phyloP scores from a whole-genome alignment of 1,140 invertebrate species.

The Drosophila pseudoobscura region DNA sequence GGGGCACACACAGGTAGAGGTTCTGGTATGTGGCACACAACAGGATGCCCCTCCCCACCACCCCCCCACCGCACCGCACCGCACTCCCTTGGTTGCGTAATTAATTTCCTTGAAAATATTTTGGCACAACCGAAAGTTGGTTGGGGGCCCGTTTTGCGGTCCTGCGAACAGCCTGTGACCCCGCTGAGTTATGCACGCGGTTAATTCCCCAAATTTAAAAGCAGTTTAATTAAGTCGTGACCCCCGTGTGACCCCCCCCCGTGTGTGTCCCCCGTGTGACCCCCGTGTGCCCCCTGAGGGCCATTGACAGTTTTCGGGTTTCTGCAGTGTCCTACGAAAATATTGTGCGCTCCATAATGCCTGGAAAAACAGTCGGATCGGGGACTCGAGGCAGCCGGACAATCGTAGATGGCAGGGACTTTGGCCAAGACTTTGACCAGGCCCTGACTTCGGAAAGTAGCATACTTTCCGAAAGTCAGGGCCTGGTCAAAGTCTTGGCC shows the following conservation, averaged over 20 bases:
- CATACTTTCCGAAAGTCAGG: constrained; percentile 43
- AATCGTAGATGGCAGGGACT: too few relatives aligned
- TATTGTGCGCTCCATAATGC: constrained; percentile 55
- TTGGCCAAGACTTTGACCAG: too few relatives aligned
- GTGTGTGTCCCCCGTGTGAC: too few relatives aligned
- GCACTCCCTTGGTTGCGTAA: constrained; percentile 33
- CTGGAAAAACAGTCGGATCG: constrained; percentile 58
- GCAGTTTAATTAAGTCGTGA: constrained; percentile 63
- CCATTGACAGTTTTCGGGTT: too few relatives aligned
- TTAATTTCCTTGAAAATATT: constrained; percentile 76
- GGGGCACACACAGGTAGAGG: constrained; percentile 28
- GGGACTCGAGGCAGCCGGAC: constrained; percentile 27
- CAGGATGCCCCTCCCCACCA: background rate
- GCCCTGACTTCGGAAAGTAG: constrained; percentile 36
- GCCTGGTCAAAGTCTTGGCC: too few relatives aligned
- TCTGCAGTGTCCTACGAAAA: constrained; percentile 32
- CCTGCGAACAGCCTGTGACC: constrained; percentile 1
- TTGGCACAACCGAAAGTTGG: constrained; percentile 13
- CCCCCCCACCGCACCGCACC: background rate
- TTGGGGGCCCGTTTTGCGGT: constrained; percentile 36
- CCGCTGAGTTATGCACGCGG: constrained; percentile 64
- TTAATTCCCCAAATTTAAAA: constrained; percentile 50
- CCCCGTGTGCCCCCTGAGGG: background rate
- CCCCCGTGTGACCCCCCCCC: too few relatives aligned
- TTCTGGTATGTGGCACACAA: constrained; percentile 29